These are phyloP conservation scores for Beris chalybata DNA, from an alignment of 2,888 invertebrate species.

Conservation along the genomic window DNA sequence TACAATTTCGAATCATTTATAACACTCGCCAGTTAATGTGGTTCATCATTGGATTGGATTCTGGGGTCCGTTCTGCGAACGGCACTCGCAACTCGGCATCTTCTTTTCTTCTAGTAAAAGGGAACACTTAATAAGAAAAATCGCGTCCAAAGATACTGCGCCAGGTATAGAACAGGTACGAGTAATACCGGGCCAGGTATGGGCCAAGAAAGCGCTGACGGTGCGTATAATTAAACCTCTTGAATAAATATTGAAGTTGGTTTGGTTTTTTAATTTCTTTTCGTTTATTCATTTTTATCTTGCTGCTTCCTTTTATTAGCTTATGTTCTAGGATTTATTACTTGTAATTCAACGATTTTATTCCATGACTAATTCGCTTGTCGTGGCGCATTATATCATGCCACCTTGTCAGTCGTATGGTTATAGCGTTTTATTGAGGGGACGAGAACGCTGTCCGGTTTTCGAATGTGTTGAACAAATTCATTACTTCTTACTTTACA, in stretches of 20 bases:
- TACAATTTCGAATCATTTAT: conserved; percentile 35
- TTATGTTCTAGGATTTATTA: conserved; percentile 25
- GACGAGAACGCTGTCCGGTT: too few species aligned
- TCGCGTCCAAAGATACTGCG: background rate
- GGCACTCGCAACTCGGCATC: background rate
- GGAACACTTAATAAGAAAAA: conserved; percentile 8
- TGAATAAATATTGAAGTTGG: conserved; percentile 39
- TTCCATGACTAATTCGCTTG: conserved; percentile 25
- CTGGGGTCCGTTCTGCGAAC: conserved; percentile 17
- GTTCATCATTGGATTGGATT: conserved; percentile 32
- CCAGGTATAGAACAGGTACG: background rate
- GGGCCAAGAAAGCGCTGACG: conserved; percentile 31
- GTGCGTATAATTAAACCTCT: conserved; percentile 37
- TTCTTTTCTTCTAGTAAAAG: conserved; percentile 22
- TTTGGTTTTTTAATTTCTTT: conserved; percentile 20
- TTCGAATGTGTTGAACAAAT: too few species aligned
- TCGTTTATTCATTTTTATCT: too few species aligned
- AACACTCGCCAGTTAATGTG: conserved; percentile 34
- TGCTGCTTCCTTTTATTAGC: conserved; percentile 21
- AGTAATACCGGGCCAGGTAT: background rate
- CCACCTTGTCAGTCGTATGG: too few species aligned
- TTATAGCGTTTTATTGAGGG: too few species aligned
- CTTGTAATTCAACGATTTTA: conserved; percentile 17
- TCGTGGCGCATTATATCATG: conserved; percentile 19
- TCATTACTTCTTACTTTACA: too few species aligned